These are phyloP conservation scores for Euzophera pinguis DNA, from an alignment of 2,888 invertebrate genomes.

Conservation along the genomic window DNA sequence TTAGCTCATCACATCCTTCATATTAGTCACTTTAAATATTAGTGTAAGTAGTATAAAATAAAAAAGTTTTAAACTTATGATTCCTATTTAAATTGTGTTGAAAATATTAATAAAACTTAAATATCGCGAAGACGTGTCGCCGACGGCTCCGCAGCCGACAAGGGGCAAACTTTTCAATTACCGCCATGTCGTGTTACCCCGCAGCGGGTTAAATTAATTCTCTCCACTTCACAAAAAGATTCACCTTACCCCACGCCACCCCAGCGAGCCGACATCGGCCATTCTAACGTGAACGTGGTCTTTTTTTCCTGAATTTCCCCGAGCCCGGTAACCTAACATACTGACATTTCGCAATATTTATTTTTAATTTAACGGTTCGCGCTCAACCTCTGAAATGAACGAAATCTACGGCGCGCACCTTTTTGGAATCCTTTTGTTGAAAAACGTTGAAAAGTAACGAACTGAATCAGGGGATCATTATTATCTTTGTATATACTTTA, in stretches of 20 bases:
- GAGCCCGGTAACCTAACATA: constrained; percentile 64
- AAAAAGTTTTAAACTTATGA: constrained; percentile 8
- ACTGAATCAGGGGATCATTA: constrained; percentile 38
- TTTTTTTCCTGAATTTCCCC: constrained; percentile 59
- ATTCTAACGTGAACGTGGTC: constrained; percentile 48
- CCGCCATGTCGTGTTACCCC: constrained; percentile 78
- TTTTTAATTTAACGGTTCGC: constrained; percentile 76
- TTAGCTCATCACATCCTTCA: too few relatives aligned
- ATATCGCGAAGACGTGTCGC: constrained; percentile 51
- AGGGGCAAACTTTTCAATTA: constrained; percentile 81
- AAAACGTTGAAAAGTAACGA: constrained; percentile 52
- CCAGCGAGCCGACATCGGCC: constrained; percentile 61
- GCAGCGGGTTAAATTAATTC: constrained; percentile 81
- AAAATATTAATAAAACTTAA: constrained; percentile 37
- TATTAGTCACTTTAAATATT: too few relatives aligned
- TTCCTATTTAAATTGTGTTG: constrained; percentile 25
- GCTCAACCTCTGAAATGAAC: constrained; percentile 58
- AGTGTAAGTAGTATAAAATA: background rate
- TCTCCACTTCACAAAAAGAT: constrained; percentile 80
- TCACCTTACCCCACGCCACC: constrained; percentile 65
- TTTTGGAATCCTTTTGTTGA: constrained; percentile 62
- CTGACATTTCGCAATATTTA: constrained; percentile 79
- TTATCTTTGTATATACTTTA: constrained; percentile 13
- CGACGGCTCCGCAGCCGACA: constrained; percentile 55
- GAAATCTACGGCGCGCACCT: constrained; percentile 54